phyloP scores from a whole-genome alignment of 2,797 vertebrate species.

The Champsocephalus gunnari region DNA sequence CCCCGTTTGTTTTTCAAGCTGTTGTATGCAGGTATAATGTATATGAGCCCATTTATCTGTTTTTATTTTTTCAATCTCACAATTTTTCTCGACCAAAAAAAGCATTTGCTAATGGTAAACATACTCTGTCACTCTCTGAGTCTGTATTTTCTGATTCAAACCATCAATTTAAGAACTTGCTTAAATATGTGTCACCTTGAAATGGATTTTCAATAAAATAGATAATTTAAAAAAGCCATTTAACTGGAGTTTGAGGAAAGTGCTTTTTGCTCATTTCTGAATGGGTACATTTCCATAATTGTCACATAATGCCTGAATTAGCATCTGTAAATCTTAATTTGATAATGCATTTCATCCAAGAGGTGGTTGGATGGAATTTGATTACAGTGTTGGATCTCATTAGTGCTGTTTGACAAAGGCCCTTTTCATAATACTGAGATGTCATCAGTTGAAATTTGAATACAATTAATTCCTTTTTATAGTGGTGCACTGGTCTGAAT shows the following conservation, averaged over 20 bases:
- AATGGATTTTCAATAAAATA: slow-evolving; percentile 69
- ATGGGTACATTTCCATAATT: slow-evolving; percentile 81
- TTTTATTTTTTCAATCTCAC: slow-evolving; percentile 8
- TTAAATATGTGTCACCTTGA: slow-evolving; percentile 60
- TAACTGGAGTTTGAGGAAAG: slow-evolving; percentile 70
- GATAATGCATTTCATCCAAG: slow-evolving; percentile 82
- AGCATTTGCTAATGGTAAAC: neutral
- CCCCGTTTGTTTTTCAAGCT: neutral
- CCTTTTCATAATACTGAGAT: slow-evolving; percentile 80
- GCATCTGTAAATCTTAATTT: slow-evolving; percentile 86
- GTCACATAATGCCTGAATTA: slow-evolving; percentile 83
- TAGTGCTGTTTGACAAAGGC: slow-evolving; percentile 83
- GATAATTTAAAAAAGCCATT: slow-evolving; percentile 61
- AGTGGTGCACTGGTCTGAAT: slow-evolving; percentile 72
- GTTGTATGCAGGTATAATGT: neutral
- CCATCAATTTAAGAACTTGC: slow-evolving; percentile 56
- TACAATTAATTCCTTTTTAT: slow-evolving; percentile 80
- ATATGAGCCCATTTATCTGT: neutral
- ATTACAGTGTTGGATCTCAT: slow-evolving; percentile 83
- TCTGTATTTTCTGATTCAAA: slow-evolving; percentile 50
- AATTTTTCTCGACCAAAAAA: neutral
- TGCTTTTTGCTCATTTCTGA: slow-evolving; percentile 68
- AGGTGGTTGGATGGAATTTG: slow-evolving; percentile 77
- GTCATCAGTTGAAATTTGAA: slow-evolving; percentile 80
- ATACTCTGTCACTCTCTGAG: neutral